Evolutionary conservation across 2,888 invertebrate genomes (phyloP).

Genomic region (Apantesis nais): DNA sequence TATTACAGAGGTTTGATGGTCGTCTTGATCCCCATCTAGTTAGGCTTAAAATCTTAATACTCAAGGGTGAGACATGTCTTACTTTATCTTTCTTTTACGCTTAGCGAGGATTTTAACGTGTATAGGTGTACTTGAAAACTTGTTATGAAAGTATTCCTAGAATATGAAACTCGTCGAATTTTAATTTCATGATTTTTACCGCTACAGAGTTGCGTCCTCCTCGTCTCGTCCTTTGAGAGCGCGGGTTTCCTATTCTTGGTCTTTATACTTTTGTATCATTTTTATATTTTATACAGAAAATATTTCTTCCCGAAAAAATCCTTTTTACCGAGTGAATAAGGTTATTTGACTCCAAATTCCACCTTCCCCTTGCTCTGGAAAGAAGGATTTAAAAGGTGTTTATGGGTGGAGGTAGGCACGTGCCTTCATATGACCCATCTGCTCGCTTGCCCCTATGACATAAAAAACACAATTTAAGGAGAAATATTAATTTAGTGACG

Average conservation of each 20-base stretch:
- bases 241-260: not conserved
- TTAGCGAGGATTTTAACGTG: not conserved
- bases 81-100: not conserved
- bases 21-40: not conserved
- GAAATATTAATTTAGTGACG: not conserved
- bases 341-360: too few relatives aligned
- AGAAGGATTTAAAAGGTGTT: too few relatives aligned
- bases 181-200: not conserved
- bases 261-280: not conserved
- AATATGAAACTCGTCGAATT: not conserved
- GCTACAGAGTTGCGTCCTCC: not conserved
- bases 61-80: not conserved
- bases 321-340: too few relatives aligned
- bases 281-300: too few relatives aligned
- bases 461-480: not conserved
- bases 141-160: not conserved
- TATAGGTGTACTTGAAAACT: not conserved
- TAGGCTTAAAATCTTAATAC: not conserved
- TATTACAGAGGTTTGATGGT: slow-evolving; percentile 3
- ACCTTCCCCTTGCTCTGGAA: too few relatives aligned
- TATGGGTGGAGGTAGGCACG: too few relatives aligned
- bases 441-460: too few relatives aligned
- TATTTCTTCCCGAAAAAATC: too few relatives aligned
- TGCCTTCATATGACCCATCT: too few relatives aligned
- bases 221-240: too few relatives aligned